These are phyloP conservation scores for Columba livia DNA, from an alignment of 2,113 vertebrate species.

Conservation along the genomic window DNA sequence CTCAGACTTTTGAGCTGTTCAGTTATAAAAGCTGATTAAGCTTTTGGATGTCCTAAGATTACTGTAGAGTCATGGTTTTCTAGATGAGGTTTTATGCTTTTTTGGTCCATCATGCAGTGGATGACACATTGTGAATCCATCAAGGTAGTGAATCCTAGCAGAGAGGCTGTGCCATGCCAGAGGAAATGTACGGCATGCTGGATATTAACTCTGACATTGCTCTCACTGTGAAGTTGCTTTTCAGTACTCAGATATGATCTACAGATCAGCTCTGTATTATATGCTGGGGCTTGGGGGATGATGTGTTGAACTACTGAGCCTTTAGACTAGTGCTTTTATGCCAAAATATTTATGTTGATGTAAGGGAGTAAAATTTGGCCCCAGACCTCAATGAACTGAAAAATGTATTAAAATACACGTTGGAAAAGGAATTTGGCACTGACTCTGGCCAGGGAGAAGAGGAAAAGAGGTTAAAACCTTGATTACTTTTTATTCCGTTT, in stretches of 20 bases:
- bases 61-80: not conserved
- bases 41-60: not conserved
- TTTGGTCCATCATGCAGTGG: not conserved
- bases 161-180: not conserved
- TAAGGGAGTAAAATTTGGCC: not conserved
- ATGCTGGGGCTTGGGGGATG: not conserved
- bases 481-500: constrained; percentile 3
- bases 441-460: not conserved
- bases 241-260: not conserved
- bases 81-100: not conserved
- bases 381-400: not conserved
- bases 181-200: not conserved
- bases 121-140: not conserved
- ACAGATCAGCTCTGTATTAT: not conserved
- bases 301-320: not conserved
- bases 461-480: not conserved
- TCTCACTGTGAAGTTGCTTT: not conserved
- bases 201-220: not conserved
- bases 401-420: not conserved
- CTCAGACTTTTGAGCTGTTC: not conserved
- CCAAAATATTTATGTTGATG: not conserved
- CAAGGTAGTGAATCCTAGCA: not conserved
- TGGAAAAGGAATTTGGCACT: not conserved
- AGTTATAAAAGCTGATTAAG: not conserved
- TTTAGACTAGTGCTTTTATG: not conserved